Conservation (phyloP, 1,140 invertebrate genomes). For the Cyclina sinensis region DNA sequence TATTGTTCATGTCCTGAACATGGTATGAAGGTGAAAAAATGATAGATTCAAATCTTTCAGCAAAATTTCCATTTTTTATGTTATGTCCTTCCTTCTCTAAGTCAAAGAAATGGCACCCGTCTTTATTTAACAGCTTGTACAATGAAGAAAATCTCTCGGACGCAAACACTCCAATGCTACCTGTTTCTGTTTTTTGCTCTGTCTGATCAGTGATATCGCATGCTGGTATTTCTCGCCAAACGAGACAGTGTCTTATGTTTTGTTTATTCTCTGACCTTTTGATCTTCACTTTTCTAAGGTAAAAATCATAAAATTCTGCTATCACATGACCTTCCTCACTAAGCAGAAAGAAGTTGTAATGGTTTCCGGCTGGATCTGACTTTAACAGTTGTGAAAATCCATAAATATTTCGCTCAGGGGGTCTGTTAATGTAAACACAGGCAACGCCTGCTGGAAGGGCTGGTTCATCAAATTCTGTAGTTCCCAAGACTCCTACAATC, state of each 20-base stretch:
- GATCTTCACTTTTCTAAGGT: not conserved
- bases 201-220: not conserved
- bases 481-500: constrained; percentile 54
- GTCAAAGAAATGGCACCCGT: not conserved
- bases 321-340: constrained; percentile 72
- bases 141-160: not conserved
- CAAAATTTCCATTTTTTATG: not conserved
- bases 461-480: not conserved
- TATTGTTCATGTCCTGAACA: not conserved
- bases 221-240: not conserved
- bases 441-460: constrained; percentile 62
- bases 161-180: not conserved
- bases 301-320: constrained; percentile 59
- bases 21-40: not conserved
- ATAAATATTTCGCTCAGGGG: constrained; percentile 51
- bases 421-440: constrained; percentile 22
- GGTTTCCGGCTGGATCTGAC: constrained; percentile 31
- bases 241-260: not conserved
- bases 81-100: not conserved
- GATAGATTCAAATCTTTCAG: not conserved
- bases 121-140: not conserved
- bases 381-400: constrained; percentile 42
- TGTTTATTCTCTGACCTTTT: not conserved
- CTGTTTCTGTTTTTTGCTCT: not conserved
- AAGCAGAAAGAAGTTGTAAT: constrained; percentile 70